Percentiles rank a stretch among this genome's conserved stretches.
Evolutionary conservation across 2,113 vertebrate genomes (phyloP).

Genomic region (Phycodurus eques): DNA sequence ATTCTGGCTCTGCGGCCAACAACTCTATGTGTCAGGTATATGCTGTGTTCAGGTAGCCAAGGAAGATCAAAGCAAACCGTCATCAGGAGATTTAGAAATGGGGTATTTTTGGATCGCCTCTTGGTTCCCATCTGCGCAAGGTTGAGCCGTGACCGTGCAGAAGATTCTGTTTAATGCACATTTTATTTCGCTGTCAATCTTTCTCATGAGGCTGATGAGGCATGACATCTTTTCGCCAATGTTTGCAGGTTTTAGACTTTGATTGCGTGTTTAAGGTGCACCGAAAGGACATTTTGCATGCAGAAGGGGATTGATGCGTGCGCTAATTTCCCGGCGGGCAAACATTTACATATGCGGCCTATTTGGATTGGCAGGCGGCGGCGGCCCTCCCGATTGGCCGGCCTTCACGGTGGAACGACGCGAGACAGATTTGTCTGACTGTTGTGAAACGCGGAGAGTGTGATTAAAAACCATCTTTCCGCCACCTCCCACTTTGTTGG

Average conservation of each 20-base stretch:
- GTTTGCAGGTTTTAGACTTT: constrained; percentile 41
- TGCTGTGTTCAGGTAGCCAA: constrained; percentile 10
- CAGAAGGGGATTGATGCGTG: constrained; percentile 47
- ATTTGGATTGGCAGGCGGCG: constrained; percentile 68
- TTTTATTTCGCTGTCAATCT: constrained; percentile 2
- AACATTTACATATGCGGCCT: constrained; percentile 52
- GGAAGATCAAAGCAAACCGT: constrained; percentile 14
- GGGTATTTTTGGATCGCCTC: constrained; percentile 19
- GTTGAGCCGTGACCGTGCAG: constrained; percentile 36
- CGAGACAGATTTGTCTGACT: constrained; percentile 67
- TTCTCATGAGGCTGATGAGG: constrained; percentile 25
- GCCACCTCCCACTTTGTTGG: constrained; percentile 50
- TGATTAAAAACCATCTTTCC: constrained; percentile 55
- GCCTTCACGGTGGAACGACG: constrained; percentile 43
- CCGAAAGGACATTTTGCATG: constrained; percentile 23
- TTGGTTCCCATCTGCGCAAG: constrained; percentile 16
- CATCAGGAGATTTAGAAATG: constrained; percentile 31
- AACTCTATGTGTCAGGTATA: not conserved
- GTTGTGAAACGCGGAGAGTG: constrained; percentile 21
- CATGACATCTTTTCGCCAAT: constrained; percentile 16
- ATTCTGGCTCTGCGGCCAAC: not conserved
- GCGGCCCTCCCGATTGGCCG: constrained; percentile 52
- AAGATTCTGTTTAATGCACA: constrained; percentile 26
- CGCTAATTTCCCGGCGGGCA: constrained; percentile 59
- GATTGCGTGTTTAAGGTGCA: constrained; percentile 38